Evolutionary conservation across 2,797 vertebrate genomes (phyloP).

Genomic region (Coracias cyanogaster): DNA sequence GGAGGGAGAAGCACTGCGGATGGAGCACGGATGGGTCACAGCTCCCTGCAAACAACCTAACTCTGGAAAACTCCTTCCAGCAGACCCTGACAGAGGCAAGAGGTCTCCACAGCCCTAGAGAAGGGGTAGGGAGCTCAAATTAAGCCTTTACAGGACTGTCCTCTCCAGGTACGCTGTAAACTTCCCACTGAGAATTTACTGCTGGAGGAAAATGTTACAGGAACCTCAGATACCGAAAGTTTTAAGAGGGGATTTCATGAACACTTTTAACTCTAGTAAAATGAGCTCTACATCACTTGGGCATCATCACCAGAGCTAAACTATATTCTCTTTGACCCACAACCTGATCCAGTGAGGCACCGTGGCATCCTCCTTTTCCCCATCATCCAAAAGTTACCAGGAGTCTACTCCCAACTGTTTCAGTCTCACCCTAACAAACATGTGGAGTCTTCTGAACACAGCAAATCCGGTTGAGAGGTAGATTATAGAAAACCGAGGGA

Average conservation of each 20-base stretch:
- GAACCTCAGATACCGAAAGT: background rate
- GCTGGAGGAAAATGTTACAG: background rate
- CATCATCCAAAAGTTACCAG: background rate
- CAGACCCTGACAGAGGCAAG: background rate
- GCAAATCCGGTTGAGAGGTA: background rate
- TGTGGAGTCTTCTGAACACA: background rate
- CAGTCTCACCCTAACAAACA: background rate
- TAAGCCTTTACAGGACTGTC: background rate
- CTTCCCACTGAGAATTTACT: background rate
- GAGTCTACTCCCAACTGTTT: background rate
- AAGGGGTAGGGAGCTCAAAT: background rate
- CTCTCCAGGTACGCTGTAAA: background rate
- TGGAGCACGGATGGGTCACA: background rate
- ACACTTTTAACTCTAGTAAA: background rate
- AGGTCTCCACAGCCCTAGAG: rapidly evolving
- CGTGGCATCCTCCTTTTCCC: background rate
- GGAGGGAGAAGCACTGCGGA: background rate
- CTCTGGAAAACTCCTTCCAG: background rate
- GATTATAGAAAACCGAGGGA: background rate
- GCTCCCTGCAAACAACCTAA: background rate
- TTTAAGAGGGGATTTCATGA: background rate
- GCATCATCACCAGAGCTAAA: background rate
- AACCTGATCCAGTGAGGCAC: background rate
- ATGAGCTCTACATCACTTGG: background rate
- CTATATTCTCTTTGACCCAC: background rate